Base-by-base conservation (phyloP, 2,113 vertebrate species). In the Cebus imitator region DNA sequence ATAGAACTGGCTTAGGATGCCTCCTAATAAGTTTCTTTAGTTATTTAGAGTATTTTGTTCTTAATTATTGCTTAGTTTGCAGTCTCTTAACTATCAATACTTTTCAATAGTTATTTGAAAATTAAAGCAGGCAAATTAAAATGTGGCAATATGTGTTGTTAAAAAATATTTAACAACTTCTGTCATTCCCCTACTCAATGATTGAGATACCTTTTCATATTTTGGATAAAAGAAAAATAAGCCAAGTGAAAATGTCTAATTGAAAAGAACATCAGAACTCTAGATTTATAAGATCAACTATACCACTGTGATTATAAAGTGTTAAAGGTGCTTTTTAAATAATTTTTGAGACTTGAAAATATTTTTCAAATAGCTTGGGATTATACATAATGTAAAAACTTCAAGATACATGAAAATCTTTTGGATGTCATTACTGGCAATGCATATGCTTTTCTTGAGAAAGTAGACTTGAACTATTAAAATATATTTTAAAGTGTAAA, bases 361-460 rank as follows among this genome's bases (percentile, higher is more conserved):
- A 90, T 97, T 97, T 97, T 98, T 96, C 93, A 97, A 98, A 83
- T 96, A 87, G 94, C 93, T 95, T 97, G 73, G 17, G 27, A 25
- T 92, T 90, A 94, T 97, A 80, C 78, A 96, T 97, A 97, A 96
- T 97, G 43, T 92, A 97, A 98, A 98, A 98, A 97, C 97, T 96
- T 98, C 68, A 97, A 96, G 91, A 91, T 97, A 98, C 98, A 97
- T 97, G 93, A 97, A 98, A 97, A 97, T 87, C 84, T 98, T 96
- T 98, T 97, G 97, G 92, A 92, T 87, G 96, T 97, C 98, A 82
- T 76, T 98, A 97, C 97, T 98, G 98, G 96, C 96, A 97, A 97
- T 97, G 91, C 68, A 66, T 82, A 84, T 94, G 57, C n/a, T 98
- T 97, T 98, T 98, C 81, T 97, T 95, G 80, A 97, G 92, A 98